Conservation (phyloP, 2,888 invertebrate species). For the Leucophenga maculata region DNA sequence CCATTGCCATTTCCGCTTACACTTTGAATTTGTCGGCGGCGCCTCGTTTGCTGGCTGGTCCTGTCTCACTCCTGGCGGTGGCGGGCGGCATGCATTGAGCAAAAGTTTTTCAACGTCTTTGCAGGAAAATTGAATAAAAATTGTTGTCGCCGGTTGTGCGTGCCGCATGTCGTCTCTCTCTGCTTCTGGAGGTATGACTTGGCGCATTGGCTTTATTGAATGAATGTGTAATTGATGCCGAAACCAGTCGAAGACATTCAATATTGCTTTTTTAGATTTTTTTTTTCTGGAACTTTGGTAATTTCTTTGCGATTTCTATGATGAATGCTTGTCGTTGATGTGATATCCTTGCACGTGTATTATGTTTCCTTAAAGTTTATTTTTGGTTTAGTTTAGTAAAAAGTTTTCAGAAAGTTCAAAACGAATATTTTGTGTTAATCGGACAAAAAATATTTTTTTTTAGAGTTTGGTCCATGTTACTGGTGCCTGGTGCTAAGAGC, state of each 20-base stretch:
- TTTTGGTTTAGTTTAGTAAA: too few relatives aligned
- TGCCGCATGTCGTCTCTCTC: neutral
- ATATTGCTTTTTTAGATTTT: conserved; percentile 29
- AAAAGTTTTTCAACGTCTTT: conserved; percentile 48
- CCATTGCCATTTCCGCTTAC: conserved; percentile 18
- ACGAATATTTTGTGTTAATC: too few relatives aligned
- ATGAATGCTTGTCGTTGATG: neutral
- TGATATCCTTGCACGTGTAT: neutral
- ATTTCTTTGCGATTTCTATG: neutral
- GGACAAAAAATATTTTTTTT: too few relatives aligned
- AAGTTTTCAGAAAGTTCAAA: too few relatives aligned
- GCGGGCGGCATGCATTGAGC: neutral
- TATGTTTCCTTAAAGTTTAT: neutral
- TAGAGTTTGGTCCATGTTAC: too few relatives aligned
- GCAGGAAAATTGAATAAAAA: conserved; percentile 60
- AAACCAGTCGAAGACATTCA: conserved; percentile 52
- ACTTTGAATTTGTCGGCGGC: conserved; percentile 29
- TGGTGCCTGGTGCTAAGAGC: too few relatives aligned
- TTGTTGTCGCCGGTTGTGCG: conserved; percentile 40
- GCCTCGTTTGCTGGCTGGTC: neutral
- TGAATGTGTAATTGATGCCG: conserved; percentile 62
- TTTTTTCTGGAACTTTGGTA: neutral
- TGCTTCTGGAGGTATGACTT: conserved; percentile 6
- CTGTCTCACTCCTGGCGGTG: neutral
- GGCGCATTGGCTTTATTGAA: conserved; percentile 47